Evolutionary conservation across 2,888 invertebrate genomes (phyloP).

Genomic region (Crematogaster levior): DNA sequence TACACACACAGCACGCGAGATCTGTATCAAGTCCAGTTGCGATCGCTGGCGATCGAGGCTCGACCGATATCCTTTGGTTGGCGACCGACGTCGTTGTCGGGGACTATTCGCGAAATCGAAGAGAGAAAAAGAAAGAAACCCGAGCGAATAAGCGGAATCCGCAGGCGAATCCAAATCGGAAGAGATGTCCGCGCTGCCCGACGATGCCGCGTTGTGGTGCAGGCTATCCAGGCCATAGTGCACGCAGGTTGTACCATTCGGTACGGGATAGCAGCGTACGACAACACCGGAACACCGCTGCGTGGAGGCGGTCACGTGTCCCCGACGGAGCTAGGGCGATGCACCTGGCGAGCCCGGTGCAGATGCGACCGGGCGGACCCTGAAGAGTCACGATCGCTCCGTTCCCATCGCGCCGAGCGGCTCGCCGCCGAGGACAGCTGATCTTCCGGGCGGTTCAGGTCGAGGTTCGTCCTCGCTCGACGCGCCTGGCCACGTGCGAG

Average conservation of each 20-base stretch:
- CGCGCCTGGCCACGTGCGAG: constrained; percentile 73
- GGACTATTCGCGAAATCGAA: not conserved
- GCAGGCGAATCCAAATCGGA: constrained; percentile 26
- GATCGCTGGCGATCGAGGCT: not conserved
- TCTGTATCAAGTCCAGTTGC: constrained; percentile 8
- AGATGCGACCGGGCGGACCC: constrained; percentile 64
- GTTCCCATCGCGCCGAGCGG: constrained; percentile 34
- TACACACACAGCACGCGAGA: not conserved
- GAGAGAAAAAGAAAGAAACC: not conserved
- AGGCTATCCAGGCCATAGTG: constrained; percentile 65
- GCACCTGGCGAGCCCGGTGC: constrained; percentile 64
- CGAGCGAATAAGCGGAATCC: not conserved
- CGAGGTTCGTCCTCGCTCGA: constrained; percentile 55
- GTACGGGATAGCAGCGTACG: constrained; percentile 50
- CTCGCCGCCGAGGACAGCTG: constrained; percentile 21
- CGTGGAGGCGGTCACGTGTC: constrained; percentile 76
- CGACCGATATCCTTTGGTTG: not conserved
- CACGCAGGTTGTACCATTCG: constrained; percentile 71
- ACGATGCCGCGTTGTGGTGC: constrained; percentile 73
- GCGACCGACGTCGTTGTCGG: constrained; percentile 3
- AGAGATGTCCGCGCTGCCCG: constrained; percentile 77
- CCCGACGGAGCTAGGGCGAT: constrained; percentile 69
- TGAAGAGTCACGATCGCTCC: constrained; percentile 56
- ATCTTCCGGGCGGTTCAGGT: constrained; percentile 21
- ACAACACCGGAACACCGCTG: constrained; percentile 51